Evolutionary conservation across 1,140 invertebrate species (phyloP).

Genomic region (Drosophila arizonae): DNA sequence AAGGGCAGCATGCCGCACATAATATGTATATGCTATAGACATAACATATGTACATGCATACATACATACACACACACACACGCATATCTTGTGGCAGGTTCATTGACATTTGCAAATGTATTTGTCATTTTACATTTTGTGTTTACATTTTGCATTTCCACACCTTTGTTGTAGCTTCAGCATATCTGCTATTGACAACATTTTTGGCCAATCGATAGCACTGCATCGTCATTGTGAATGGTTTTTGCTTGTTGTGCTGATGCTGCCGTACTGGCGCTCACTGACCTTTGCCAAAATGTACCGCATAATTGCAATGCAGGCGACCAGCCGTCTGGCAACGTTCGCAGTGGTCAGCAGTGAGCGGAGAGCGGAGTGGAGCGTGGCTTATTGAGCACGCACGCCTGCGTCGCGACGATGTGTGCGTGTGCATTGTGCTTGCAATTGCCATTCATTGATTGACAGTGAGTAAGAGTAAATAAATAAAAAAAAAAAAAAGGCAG

Average conservation of each 20-base stretch:
- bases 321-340: slow-evolving; percentile 63
- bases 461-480: slow-evolving; percentile 31
- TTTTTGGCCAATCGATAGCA: slow-evolving; percentile 48
- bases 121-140: slow-evolving; percentile 32
- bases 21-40: neutral
- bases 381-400: slow-evolving; percentile 4
- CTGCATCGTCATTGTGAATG: slow-evolving; percentile 31
- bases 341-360: neutral
- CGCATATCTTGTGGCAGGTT: slow-evolving; percentile 5
- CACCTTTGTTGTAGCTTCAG: slow-evolving; percentile 10
- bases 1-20: slow-evolving; percentile 9
- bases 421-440: slow-evolving; percentile 32
- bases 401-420: slow-evolving; percentile 27
- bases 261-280: slow-evolving; percentile 26
- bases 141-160: slow-evolving; percentile 41
- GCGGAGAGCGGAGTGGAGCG: slow-evolving; percentile 1
- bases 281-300: slow-evolving; percentile 54
- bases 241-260: slow-evolving; percentile 34
- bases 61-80: neutral
- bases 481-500: neutral
- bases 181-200: slow-evolving; percentile 28
- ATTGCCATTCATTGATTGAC: slow-evolving; percentile 43
- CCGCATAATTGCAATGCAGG: slow-evolving; percentile 29
- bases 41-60: neutral
- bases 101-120: slow-evolving; percentile 8